A percentile compares a stretch with the other conserved stretches of the same genome.
Conservation (phyloP, 2,888 invertebrate genomes). For the Habroteleia sp. region DNA sequence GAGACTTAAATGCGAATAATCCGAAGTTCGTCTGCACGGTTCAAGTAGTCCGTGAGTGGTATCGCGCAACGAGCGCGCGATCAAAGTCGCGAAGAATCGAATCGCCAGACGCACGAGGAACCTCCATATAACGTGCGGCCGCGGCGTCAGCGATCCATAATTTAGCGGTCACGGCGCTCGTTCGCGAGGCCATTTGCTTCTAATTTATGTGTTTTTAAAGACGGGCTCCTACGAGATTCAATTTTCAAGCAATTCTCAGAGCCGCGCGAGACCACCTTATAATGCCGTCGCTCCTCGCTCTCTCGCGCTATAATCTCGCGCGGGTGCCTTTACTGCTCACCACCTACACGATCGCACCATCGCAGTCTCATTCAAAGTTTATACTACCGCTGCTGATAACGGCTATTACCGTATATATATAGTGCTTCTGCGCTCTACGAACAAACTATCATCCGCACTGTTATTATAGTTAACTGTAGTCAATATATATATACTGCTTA, state of each 20-base stretch:
- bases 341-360: conserved; percentile 64
- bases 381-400: conserved; percentile 64
- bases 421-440: conserved; percentile 50
- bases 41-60: conserved; percentile 47
- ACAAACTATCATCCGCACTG: conserved; percentile 40
- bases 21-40: conserved; percentile 1
- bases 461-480: conserved; percentile 56
- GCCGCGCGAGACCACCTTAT: conserved; percentile 63
- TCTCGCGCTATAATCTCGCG: conserved; percentile 61
- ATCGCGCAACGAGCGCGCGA: conserved; percentile 38
- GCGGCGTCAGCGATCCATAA: conserved; percentile 76
- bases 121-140: conserved; percentile 53
- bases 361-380: conserved; percentile 63
- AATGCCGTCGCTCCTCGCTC: conserved; percentile 42
- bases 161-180: conserved; percentile 77
- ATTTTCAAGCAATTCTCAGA: conserved; percentile 71
- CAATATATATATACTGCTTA: no score
- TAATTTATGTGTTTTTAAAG: conserved; percentile 81
- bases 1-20: conserved; percentile 51
- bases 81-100: conserved; percentile 51
- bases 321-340: conserved; percentile 65
- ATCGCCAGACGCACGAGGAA: conserved; percentile 26
- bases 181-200: conserved; percentile 75
- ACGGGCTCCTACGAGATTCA: conserved; percentile 74
- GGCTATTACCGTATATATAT: conserved; percentile 60